These are phyloP conservation scores for Sapajus apella DNA, from an alignment of 2,113 vertebrate genomes.

Conservation along the genomic window DNA sequence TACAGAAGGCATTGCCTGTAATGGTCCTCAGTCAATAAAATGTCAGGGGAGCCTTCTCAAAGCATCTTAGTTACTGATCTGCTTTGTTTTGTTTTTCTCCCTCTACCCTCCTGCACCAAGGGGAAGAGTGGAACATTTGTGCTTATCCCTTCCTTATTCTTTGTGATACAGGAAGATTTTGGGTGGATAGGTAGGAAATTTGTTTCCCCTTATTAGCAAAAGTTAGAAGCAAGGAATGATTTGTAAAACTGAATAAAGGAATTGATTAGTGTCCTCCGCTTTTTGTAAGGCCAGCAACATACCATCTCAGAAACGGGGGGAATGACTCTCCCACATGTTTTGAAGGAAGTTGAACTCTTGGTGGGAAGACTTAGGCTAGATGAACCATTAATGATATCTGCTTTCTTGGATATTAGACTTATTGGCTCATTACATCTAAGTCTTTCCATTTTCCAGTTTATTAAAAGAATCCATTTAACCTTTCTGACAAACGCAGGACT, in stretches of 20 bases:
- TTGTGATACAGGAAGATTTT: not conserved
- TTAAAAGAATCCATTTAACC: slow-evolving; percentile 33
- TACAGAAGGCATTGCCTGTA: not conserved
- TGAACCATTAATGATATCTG: not conserved
- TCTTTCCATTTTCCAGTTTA: slow-evolving; percentile 1
- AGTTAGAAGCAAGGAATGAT: not conserved
- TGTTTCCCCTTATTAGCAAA: not conserved
- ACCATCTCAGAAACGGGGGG: not conserved
- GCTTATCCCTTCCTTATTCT: accelerated
- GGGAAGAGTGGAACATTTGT: not conserved
- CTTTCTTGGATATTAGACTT: not conserved
- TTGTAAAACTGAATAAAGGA: not conserved
- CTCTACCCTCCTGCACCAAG: accelerated
- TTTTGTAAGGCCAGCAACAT: not conserved
- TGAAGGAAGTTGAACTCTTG: not conserved
- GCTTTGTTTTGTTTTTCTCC: not conserved
- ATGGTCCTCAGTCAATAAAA: not conserved
- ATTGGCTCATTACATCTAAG: not conserved
- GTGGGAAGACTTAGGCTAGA: not conserved
- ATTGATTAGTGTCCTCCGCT: not conserved
- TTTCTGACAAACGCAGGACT: not conserved
- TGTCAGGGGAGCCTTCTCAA: not conserved
- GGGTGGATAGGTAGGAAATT: not conserved
- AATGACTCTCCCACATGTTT: not conserved
- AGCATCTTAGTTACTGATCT: not conserved